Percentiles rank a stretch among this genome's conserved stretches.
phyloP scores from a whole-genome alignment of 2,113 vertebrate genomes.

The Seriola aureovittata region DNA sequence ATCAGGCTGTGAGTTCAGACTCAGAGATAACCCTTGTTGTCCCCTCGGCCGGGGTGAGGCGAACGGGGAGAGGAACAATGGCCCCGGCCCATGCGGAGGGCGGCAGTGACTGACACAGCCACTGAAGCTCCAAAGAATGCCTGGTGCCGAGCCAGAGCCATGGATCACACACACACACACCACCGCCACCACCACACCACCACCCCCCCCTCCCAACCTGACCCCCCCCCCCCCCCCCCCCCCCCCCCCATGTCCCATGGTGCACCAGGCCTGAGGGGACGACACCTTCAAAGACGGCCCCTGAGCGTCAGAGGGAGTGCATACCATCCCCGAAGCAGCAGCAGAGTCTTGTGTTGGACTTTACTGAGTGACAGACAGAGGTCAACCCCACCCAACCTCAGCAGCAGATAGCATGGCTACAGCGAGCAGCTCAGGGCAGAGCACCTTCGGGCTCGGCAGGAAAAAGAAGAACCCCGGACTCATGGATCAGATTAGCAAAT shows the following conservation, averaged over 20 bases:
- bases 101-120: constrained; percentile 95
- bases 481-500: constrained; percentile 94
- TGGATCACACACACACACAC: constrained; percentile 74
- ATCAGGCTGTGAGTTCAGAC: constrained; percentile 87
- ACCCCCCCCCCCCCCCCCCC: too few relatives aligned
- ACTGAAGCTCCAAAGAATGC: constrained; percentile 91
- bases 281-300: constrained; percentile 97
- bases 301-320: constrained; percentile 87
- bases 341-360: constrained; percentile 83
- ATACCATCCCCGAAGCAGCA: constrained; percentile 89
- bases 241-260: constrained; percentile 92
- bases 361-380: constrained; percentile 47
- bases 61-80: constrained; percentile 96
- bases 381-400: constrained; percentile 68
- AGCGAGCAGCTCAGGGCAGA: constrained; percentile 93
- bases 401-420: constrained; percentile 90
- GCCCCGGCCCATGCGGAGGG: constrained; percentile 86
- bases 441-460: constrained; percentile 89
- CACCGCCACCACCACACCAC: too few relatives aligned
- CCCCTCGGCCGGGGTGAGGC: constrained; percentile 83
- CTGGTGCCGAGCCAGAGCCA: constrained; percentile 90
- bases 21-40: constrained; percentile 94
- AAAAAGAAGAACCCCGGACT: constrained; percentile 92
- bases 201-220: too few relatives aligned
- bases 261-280: constrained; percentile 88